Evolutionary conservation across 2,888 invertebrate species (phyloP).

Genomic region (Falcaria lacertinaria): DNA sequence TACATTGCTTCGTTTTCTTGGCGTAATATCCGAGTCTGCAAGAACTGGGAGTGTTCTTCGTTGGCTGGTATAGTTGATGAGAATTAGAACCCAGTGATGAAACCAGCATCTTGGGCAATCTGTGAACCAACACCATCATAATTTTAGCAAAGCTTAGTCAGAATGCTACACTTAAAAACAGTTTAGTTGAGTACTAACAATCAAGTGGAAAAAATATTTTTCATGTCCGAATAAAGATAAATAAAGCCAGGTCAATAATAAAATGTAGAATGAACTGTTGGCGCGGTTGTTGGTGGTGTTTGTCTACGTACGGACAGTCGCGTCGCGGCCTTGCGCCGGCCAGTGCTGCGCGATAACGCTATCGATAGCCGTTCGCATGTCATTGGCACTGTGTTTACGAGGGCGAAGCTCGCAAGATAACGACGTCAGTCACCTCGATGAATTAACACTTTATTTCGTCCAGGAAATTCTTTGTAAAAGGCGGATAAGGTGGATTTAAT

Average conservation of each 20-base stretch:
- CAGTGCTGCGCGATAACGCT: slow-evolving; percentile 64
- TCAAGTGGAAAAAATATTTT: neutral
- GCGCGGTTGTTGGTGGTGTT: slow-evolving; percentile 39
- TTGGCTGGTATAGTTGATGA: slow-evolving; percentile 24
- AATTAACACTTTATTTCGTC: slow-evolving; percentile 19
- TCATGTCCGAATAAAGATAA: neutral
- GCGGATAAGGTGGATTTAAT: too few relatives aligned
- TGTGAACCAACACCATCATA: slow-evolving; percentile 44
- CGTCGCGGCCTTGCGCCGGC: slow-evolving; percentile 67
- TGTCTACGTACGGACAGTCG: slow-evolving; percentile 46
- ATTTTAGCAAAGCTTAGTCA: neutral
- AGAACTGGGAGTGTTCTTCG: slow-evolving; percentile 12
- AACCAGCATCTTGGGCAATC: slow-evolving; percentile 62
- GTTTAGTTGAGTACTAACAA: neutral
- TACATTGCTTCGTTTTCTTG: slow-evolving; percentile 35
- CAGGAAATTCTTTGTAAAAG: neutral
- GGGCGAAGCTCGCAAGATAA: slow-evolving; percentile 61
- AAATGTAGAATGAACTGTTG: slow-evolving; percentile 42
- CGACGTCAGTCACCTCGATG: slow-evolving; percentile 43
- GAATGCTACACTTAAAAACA: neutral
- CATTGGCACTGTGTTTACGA: slow-evolving; percentile 74
- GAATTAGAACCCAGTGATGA: slow-evolving; percentile 34
- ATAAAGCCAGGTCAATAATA: slow-evolving; percentile 15
- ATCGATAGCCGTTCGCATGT: slow-evolving; percentile 71
- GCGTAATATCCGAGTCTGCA: slow-evolving; percentile 14